Evolutionary conservation across 2,888 invertebrate genomes (phyloP).

Genomic region (Drosophila macrospina): DNA sequence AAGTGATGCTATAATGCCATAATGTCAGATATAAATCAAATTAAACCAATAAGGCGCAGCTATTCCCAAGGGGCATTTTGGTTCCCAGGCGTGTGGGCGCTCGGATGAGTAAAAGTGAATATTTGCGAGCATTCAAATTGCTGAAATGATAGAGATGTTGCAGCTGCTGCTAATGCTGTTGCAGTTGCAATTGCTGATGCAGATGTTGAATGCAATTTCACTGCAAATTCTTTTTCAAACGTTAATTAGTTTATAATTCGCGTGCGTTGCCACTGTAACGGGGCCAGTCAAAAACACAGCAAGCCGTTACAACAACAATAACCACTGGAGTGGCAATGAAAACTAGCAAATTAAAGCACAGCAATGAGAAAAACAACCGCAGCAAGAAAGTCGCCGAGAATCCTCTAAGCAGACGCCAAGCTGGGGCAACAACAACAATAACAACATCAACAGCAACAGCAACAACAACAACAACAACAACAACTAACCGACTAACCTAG

Average conservation of each 20-base stretch:
- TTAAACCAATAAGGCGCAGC: slow-evolving; percentile 68
- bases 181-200: slow-evolving; percentile 7
- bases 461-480: slow-evolving; percentile 52
- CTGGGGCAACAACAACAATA: slow-evolving; percentile 19
- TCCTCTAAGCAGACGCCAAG: slow-evolving; percentile 57
- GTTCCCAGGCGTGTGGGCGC: slow-evolving; percentile 63
- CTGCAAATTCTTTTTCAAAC: slow-evolving; percentile 60
- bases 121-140: slow-evolving; percentile 33
- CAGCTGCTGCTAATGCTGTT: slow-evolving; percentile 9
- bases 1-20: slow-evolving; percentile 43
- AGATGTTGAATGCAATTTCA: slow-evolving; percentile 54
- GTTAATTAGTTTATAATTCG: slow-evolving; percentile 72
- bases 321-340: slow-evolving; percentile 10
- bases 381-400: slow-evolving; percentile 71
- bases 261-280: slow-evolving; percentile 64
- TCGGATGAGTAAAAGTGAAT: slow-evolving; percentile 55
- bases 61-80: slow-evolving; percentile 54
- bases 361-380: slow-evolving; percentile 59
- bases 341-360: slow-evolving; percentile 47
- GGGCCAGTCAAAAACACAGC: slow-evolving; percentile 61
- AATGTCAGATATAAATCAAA: slow-evolving; percentile 68
- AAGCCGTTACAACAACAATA: slow-evolving; percentile 28
- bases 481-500: slow-evolving; percentile 82
- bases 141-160: slow-evolving; percentile 36
- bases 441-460: slow-evolving; percentile 37